Base-by-base conservation (phyloP, 2,113 vertebrate genomes). In the Mormoops blainvillei region DNA sequence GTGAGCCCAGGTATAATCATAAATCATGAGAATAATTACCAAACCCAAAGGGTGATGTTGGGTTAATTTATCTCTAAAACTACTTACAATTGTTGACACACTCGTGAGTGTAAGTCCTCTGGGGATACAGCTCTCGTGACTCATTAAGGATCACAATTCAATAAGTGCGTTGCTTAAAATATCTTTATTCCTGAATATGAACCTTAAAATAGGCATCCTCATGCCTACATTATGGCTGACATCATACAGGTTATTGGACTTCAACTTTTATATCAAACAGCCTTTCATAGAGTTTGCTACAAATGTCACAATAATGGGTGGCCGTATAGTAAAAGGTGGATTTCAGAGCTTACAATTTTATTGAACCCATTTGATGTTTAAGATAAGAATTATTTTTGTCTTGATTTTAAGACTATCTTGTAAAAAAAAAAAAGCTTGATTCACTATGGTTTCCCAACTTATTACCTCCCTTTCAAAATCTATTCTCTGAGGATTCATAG, bases 21-120 rank as follows among this genome's bases (percentile, higher is more conserved):
- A 89, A 94, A 92, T 87, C 22, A 43, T 76, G 43, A 81, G 54
- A 90, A 33, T 88, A 91, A 87, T 88, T 89, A 92, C 36, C 7
- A 73, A 41, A 78, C 26, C 10, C 82, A 70, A 74, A 84, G 22
- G 73, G 24, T 43, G 33, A 76, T 63, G 4, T 41, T 93, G 50
- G 13, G 48, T 76, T 88, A 88, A 76, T 91, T 94, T 85, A 31
- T 81, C 22, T 96, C 22, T 63, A 81, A 88, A 91, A 63, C 28
- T 86, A 58, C 10, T 82, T 89, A 45, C 38, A 48, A 81, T 18
- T 68, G 12, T 91, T 84, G 71, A 31, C 2, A 65, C 7, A 81
- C 6, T 36, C 18, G 11, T 87, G 48, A 91, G 58, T 28, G 36
- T 88, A 76, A 26, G n/a, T 82, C 50, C 82, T 82, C 78, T 82